These are phyloP conservation scores for Anoncus sp. DNA, from an alignment of 2,888 invertebrate species.

Conservation along the genomic window DNA sequence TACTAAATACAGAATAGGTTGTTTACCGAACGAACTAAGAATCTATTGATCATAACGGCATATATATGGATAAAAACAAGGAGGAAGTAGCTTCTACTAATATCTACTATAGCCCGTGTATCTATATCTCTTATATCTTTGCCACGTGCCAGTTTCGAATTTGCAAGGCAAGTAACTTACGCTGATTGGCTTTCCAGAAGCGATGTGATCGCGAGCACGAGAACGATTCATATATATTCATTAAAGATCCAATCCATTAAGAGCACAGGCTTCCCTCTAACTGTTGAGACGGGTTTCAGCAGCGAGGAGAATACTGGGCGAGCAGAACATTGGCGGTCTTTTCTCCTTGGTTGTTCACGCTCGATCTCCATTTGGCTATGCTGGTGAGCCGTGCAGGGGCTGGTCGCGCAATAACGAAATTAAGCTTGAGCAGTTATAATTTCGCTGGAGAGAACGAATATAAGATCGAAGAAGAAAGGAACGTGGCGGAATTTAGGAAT, in stretches of 20 bases:
- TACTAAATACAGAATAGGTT: no score
- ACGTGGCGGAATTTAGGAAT: slow-evolving; percentile 8
- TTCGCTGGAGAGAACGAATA: slow-evolving; percentile 13
- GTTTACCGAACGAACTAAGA: not conserved
- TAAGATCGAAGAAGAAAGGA: not conserved
- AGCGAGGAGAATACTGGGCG: slow-evolving; percentile 21
- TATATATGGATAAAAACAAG: not conserved
- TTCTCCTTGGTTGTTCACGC: slow-evolving; percentile 34
- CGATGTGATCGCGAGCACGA: slow-evolving; percentile 32
- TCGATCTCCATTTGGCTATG: slow-evolving; percentile 21
- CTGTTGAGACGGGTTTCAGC: slow-evolving; percentile 22
- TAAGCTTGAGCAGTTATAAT: slow-evolving; percentile 16
- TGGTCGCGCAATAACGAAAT: slow-evolving; percentile 39
- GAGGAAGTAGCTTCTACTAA: not conserved
- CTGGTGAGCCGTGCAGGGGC: not conserved
- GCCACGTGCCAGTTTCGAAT: slow-evolving; percentile 31
- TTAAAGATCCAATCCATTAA: slow-evolving; percentile 65
- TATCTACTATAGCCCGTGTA: slow-evolving; percentile 7
- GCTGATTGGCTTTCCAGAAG: slow-evolving; percentile 53
- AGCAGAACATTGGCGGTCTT: slow-evolving; percentile 17
- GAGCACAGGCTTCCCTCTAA: slow-evolving; percentile 15
- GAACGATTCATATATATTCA: slow-evolving; percentile 61
- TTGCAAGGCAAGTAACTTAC: slow-evolving; percentile 56
- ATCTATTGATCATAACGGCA: not conserved
- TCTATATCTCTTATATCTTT: slow-evolving; percentile 12